phyloP scores from a whole-genome alignment of 1,140 invertebrate species.

The Acromyrmex echinatior region DNA sequence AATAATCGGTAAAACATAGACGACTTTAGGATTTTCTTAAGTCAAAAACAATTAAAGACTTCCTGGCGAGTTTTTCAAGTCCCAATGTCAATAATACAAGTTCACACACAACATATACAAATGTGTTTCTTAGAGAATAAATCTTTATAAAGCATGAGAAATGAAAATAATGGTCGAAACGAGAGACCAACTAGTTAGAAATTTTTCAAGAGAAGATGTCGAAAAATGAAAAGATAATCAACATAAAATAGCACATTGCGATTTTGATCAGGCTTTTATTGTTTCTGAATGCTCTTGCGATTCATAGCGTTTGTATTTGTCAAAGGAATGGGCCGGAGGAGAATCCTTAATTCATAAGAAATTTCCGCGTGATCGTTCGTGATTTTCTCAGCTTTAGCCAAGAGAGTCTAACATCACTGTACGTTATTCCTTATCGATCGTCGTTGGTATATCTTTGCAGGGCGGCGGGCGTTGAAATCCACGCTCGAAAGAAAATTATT shows the following conservation, averaged over 20 bases:
- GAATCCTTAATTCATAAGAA: conserved; percentile 25
- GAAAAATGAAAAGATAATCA: conserved; percentile 20
- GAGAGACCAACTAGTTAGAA: not conserved
- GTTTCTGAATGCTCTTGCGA: not conserved
- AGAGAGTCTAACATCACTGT: not conserved
- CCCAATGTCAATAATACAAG: not conserved
- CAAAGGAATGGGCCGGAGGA: not conserved
- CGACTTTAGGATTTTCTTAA: not conserved
- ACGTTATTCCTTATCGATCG: conserved; percentile 34
- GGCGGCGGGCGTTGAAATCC: not conserved
- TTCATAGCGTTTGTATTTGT: not conserved
- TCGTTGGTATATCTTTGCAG: not conserved
- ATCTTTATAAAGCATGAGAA: conserved; percentile 1
- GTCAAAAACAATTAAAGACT: conserved; percentile 19
- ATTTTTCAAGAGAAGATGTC: not conserved
- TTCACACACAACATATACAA: not conserved
- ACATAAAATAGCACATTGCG: not conserved
- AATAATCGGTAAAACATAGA: too few species aligned
- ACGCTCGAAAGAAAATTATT: conserved; percentile 46
- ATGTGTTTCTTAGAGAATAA: not conserved
- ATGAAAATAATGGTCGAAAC: not conserved
- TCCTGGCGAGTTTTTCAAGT: not conserved
- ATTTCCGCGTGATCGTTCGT: conserved; percentile 27
- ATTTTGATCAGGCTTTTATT: conserved; percentile 24
- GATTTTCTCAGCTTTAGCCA: conserved; percentile 19